These are phyloP conservation scores for Bubo bubo DNA, from an alignment of 2,113 vertebrate genomes.

Conservation along the genomic window DNA sequence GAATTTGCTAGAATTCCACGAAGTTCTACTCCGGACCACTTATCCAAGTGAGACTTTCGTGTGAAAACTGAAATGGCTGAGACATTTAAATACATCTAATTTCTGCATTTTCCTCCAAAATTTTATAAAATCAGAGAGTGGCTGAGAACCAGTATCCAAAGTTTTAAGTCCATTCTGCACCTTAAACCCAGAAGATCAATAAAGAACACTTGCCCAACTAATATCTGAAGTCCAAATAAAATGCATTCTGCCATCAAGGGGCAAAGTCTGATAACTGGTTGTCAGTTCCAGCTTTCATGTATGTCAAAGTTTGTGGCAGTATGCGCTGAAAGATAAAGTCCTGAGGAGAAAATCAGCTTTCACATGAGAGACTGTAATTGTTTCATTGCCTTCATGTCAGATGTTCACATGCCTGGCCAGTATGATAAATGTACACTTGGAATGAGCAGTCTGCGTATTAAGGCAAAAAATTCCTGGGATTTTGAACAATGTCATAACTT, in stretches of 20 bases:
- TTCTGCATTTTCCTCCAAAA: background rate
- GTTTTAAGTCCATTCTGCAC: background rate
- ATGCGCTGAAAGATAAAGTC: background rate
- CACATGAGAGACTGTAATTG: background rate
- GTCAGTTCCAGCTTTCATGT: fast-evolving
- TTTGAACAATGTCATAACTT: background rate
- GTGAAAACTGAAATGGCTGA: background rate
- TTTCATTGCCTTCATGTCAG: background rate
- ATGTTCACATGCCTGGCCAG: background rate
- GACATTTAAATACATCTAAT: background rate
- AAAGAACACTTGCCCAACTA: background rate
- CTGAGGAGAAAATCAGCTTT: background rate
- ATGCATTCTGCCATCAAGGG: background rate
- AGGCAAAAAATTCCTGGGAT: background rate
- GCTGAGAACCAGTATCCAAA: background rate
- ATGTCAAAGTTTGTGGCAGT: background rate
- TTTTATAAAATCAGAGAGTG: background rate
- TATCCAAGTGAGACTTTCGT: background rate
- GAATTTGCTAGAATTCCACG: background rate
- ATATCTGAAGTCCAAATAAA: background rate
- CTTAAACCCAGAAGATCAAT: background rate
- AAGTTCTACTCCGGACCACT: background rate
- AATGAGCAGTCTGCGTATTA: background rate
- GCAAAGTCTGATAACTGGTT: background rate
- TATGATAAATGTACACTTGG: background rate